Evolutionary conservation across 2,113 vertebrate species (phyloP), one percentile per base, ranked within the genome.

Genomic region (Nothoprocta pentlandii): DNA sequence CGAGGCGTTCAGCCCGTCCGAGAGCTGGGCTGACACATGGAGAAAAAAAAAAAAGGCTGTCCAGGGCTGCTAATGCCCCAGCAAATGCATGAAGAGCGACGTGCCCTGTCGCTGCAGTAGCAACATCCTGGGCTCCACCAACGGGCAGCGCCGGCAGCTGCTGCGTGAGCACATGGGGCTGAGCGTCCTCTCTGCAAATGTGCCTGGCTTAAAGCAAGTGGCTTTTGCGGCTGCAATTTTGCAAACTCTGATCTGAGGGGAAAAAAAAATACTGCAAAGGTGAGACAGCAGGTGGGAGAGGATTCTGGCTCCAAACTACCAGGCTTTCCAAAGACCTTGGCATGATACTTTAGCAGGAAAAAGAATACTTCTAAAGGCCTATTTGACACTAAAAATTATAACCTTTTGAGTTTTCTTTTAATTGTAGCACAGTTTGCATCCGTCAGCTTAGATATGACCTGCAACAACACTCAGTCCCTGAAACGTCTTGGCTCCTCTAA

Each of bases 1-100:
- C 1, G 36, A 28, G 61, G 21, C 7, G 4, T 7, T 26, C 16
- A 21, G n/a, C 14, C 41, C 4, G 19, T 4, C 2, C 3, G 9
- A 75, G 51, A 8, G 51, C 51, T 8, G 51, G 74, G 39, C 46
- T 11, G 74, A 25, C 58, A 11, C 15, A 16, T 5, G n/a, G 32
- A 41, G 21, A 16, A 39, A 34, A 42, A 6, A 41, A 49, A 39
- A 6, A 15, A 73, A 39, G 36, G 20, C 54, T 44, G 21, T 49
- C 66, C 3, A 46, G 89, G 61, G 66, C 36, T 14, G 53, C 7
- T 2, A 32, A 41, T 1, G 44, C 39, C 66, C 47, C 34, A 6
- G 42, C 10, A 7, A 54, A 66, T 1, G 21, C 30, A n/a, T 73
- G 71, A 12, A 1, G 36, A 66, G 70, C 2, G 56, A 85, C 3